Base-by-base conservation (phyloP, 2,113 vertebrate genomes). In the Microcebus griseorufus region DNA sequence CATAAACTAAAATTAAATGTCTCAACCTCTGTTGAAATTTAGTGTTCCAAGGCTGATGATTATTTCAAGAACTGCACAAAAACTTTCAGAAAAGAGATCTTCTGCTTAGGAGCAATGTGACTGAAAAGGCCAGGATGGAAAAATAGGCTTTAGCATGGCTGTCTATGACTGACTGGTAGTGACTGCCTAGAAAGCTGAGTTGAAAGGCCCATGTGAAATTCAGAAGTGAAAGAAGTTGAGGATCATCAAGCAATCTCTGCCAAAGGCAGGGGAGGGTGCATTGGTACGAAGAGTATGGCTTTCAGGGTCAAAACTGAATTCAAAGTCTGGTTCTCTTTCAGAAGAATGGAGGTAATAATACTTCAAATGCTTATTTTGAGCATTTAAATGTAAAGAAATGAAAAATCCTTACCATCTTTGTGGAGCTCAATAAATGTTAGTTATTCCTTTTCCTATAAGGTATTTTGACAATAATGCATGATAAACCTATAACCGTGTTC, bases 241-340 rank as follows among this genome's bases (percentile, higher is more conserved):
- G 22, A 32, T 9, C 9, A 75, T 13, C 53, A 14, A 9, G 6
- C 13, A 3, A 73, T 65, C 64, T 67, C n/a, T 45, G 58, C 37
- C 60, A 11, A 60, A 39, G 18, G 27, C 11, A 1, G 17, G 2
- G 4, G 14, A 18, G 32, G 23, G 2, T 2, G 3, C 29, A 6
- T 5, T 51, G 22, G 39, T 51, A 73, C 12, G 51, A 90, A 88
- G 7, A 90, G 12, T 42, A 3, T 27, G 16, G 9, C 9, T 95
- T 83, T 25, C 70, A 34, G 25, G 4, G 25, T 42, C 37, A 80
- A 88, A 90, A 51, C 22, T 64, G 16, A 60, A 45, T 75, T 67
- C 9, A 69, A 53, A n/a, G 39, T 80, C 55, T 84, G 34, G 3
- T 88, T 93, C 23, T 84, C 53, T 62, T 58, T 75, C 13, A 42